These are phyloP conservation scores for Trachops cirrhosus DNA, from an alignment of 2,797 vertebrate genomes.

Conservation along the genomic window DNA sequence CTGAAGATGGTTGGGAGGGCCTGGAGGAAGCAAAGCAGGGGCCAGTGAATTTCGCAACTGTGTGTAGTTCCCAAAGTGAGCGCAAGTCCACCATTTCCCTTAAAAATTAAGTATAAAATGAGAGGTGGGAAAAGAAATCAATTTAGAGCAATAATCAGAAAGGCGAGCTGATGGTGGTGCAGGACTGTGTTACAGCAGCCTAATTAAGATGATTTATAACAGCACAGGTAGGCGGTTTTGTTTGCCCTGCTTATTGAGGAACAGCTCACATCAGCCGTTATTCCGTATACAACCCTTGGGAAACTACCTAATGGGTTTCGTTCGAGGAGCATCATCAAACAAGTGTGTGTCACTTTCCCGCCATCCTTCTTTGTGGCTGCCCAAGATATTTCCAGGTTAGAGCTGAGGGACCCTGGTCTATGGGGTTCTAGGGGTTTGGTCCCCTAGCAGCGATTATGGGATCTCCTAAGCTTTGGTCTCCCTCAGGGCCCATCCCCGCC, in stretches of 20 bases:
- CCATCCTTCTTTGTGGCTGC: not conserved
- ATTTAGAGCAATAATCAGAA: slow-evolving; percentile 54
- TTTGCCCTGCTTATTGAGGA: slow-evolving; percentile 26
- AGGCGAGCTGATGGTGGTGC: not conserved
- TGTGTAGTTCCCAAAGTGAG: not conserved
- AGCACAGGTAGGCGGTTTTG: not conserved
- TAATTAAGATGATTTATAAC: slow-evolving; percentile 74
- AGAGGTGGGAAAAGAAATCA: slow-evolving; percentile 59
- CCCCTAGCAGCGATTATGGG: not conserved
- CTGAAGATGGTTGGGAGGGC: not conserved
- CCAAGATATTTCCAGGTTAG: not conserved
- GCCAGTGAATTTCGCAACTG: not conserved
- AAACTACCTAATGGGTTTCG: slow-evolving; percentile 36
- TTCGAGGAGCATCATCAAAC: not conserved
- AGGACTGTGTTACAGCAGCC: not conserved
- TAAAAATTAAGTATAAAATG: slow-evolving; percentile 47
- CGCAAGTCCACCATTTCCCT: not conserved
- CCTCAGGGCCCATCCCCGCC: not conserved
- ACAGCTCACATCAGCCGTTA: not conserved
- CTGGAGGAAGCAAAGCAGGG: not conserved
- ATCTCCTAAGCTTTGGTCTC: not conserved
- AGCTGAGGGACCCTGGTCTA: not conserved
- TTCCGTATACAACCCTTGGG: not conserved
- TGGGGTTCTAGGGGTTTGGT: not conserved
- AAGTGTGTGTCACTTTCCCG: not conserved